These are phyloP conservation scores for Dasypus novemcinctus DNA, from an alignment of 2,113 vertebrate genomes.

Conservation along the genomic window DNA sequence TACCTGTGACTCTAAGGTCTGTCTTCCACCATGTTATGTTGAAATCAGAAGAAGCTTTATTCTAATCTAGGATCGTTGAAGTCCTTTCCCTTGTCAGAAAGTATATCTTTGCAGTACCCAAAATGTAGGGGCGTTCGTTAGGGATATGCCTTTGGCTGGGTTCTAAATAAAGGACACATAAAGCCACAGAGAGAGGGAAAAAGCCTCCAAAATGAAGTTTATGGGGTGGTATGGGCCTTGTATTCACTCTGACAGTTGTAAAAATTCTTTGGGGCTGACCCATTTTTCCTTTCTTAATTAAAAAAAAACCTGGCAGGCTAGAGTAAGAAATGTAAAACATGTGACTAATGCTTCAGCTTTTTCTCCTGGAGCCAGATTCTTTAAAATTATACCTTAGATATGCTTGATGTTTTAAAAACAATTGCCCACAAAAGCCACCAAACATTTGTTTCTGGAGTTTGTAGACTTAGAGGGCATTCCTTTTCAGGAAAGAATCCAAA, in stretches of 20 bases:
- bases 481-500: constrained; percentile 51
- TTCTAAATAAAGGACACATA: constrained; percentile 65
- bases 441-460: constrained; percentile 52
- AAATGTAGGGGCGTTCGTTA: background rate
- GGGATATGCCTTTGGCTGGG: background rate
- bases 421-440: constrained; percentile 69
- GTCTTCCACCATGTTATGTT: background rate
- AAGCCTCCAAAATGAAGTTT: constrained; percentile 58
- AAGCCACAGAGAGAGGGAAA: constrained; percentile 1
- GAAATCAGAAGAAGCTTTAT: background rate
- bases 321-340: constrained; percentile 62
- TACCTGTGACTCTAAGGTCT: background rate
- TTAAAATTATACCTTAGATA: constrained; percentile 67
- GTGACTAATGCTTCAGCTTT: constrained; percentile 60
- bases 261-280: constrained; percentile 73
- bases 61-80: background rate
- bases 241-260: constrained; percentile 71
- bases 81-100: background rate
- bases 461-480: constrained; percentile 38
- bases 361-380: constrained; percentile 60
- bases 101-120: background rate
- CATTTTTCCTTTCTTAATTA: constrained; percentile 73
- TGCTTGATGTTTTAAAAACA: constrained; percentile 57
- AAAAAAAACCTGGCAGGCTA: constrained; percentile 65
- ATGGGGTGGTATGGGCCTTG: background rate